These are phyloP conservation scores for Axea sp. DNA, from an alignment of 2,888 invertebrate species.

Conservation along the genomic window DNA sequence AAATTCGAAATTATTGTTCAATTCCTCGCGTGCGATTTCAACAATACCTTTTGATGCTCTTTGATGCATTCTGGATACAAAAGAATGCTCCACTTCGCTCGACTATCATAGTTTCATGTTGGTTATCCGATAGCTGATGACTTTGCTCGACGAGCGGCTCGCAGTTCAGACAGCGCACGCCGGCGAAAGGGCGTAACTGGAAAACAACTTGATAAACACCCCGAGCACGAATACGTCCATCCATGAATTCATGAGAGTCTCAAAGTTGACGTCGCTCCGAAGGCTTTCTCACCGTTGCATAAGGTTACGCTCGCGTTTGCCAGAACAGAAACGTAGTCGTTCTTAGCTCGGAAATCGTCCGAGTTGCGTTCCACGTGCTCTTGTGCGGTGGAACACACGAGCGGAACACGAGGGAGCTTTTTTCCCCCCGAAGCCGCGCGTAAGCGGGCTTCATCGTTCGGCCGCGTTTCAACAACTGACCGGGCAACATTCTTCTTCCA, in stretches of 20 bases:
- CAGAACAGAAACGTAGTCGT: constrained; percentile 50
- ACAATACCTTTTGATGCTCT: not conserved
- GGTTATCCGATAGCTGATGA: constrained; percentile 27
- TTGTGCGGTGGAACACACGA: constrained; percentile 13
- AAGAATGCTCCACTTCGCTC: not conserved
- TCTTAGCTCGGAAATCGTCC: constrained; percentile 44
- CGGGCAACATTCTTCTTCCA: no score
- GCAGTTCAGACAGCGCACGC: constrained; percentile 26
- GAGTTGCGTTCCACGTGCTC: constrained; percentile 8
- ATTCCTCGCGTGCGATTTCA: no score
- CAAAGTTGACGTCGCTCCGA: constrained; percentile 37
- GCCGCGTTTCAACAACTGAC: no score
- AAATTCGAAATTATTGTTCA: no score
- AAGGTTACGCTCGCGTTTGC: constrained; percentile 65
- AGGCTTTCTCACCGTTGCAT: constrained; percentile 66
- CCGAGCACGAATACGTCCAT: constrained; percentile 70
- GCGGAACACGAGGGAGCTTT: no score
- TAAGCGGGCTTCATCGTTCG: no score
- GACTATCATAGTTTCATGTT: constrained; percentile 35
- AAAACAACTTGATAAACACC: constrained; percentile 74
- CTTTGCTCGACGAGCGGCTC: constrained; percentile 6
- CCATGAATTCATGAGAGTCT: constrained; percentile 73
- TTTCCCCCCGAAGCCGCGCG: no score
- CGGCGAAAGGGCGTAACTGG: constrained; percentile 68
- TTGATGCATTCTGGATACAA: not conserved